phyloP scores from a whole-genome alignment of 2,797 vertebrate genomes.

The Furcifer pardalis region DNA sequence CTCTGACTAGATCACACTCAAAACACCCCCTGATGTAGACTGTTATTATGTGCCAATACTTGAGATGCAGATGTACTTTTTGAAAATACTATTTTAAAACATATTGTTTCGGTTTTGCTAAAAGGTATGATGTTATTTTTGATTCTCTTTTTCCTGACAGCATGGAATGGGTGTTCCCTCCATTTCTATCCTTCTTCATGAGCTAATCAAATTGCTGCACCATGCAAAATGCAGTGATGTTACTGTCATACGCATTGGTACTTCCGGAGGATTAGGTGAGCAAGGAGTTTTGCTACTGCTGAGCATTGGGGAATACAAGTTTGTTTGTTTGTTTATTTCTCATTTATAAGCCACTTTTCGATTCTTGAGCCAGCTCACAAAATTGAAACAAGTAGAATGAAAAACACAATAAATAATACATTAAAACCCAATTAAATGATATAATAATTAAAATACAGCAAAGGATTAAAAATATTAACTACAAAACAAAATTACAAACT shows the following conservation, averaged over 20 bases:
- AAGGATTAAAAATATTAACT: too few species aligned
- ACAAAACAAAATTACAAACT: too few species aligned
- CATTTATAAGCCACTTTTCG: too few species aligned
- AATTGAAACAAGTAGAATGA: too few species aligned
- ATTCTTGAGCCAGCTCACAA: too few species aligned
- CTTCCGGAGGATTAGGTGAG: conserved; percentile 89
- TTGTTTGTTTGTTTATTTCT: too few species aligned
- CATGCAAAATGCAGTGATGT: conserved; percentile 84
- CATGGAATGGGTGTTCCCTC: conserved; percentile 92
- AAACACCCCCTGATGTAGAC: neutral
- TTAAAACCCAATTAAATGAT: too few species aligned
- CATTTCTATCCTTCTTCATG: conserved; percentile 90
- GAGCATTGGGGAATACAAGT: neutral
- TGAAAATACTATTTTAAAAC: neutral
- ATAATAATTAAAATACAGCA: too few species aligned
- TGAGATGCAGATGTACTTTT: neutral
- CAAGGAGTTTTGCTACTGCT: accelerated
- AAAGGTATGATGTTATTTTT: neutral
- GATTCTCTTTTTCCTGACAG: conserved; percentile 68
- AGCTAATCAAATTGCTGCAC: conserved; percentile 92
- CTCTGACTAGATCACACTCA: neutral
- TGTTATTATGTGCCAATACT: neutral
- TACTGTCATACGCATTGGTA: conserved; percentile 84
- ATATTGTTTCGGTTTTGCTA: conserved; percentile 9
- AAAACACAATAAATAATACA: too few species aligned